These are phyloP conservation scores for Aphelenchoides besseyi DNA, from an alignment of 1,140 invertebrate genomes.

Conservation along the genomic window DNA sequence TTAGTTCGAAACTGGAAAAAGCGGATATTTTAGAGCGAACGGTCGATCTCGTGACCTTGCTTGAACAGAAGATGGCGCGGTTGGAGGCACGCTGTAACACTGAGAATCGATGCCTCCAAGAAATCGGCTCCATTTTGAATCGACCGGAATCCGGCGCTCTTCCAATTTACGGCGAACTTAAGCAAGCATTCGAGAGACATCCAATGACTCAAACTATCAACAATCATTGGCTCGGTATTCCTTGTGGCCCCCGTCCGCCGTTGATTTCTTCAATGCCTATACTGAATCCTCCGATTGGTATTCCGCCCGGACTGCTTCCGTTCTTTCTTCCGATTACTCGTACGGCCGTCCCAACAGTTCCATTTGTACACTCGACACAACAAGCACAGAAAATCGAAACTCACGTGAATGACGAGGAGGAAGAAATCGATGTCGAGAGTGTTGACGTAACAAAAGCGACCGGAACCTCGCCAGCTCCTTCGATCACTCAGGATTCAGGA, in stretches of 20 bases:
- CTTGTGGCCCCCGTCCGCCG: background rate
- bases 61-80: background rate
- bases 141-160: background rate
- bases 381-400: background rate
- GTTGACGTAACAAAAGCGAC: background rate
- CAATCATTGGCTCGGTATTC: background rate
- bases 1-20: constrained; percentile 42
- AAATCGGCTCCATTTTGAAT: background rate
- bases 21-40: constrained; percentile 45
- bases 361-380: background rate
- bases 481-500: background rate
- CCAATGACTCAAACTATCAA: background rate
- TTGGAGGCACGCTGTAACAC: background rate
- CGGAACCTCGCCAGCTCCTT: background rate
- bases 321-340: background rate
- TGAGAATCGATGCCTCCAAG: background rate
- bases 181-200: background rate
- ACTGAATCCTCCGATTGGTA: background rate
- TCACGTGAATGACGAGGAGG: background rate
- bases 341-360: background rate
- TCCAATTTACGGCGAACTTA: background rate
- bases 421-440: constrained; percentile 5
- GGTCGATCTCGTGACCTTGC: constrained; percentile 3
- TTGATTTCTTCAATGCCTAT: background rate
- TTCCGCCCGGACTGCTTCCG: background rate